These are phyloP conservation scores for Orthosia gothica DNA, from an alignment of 2,888 invertebrate genomes.

Conservation along the genomic window DNA sequence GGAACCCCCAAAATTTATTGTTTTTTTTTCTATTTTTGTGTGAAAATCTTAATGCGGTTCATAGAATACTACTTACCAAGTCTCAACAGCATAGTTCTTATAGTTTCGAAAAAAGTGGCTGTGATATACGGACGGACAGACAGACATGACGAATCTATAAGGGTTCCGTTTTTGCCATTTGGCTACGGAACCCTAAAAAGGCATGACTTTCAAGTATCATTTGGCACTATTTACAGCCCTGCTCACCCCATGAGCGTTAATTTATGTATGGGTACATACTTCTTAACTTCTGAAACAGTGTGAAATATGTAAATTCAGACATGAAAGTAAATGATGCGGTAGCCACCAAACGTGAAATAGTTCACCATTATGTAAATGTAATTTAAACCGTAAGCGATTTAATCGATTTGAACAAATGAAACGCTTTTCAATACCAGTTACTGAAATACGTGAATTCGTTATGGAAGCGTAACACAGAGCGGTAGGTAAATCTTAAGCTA, in stretches of 20 bases:
- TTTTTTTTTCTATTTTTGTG: no score
- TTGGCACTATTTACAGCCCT: slow-evolving; percentile 36
- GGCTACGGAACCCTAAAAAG: no score
- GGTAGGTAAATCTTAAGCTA: slow-evolving; percentile 35
- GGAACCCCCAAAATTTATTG: no score
- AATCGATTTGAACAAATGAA: slow-evolving; percentile 61
- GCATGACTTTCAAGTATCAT: slow-evolving; percentile 50
- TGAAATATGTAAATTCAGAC: slow-evolving; percentile 48
- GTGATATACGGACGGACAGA: no score
- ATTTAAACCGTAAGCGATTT: slow-evolving; percentile 49
- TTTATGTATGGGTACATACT: slow-evolving; percentile 27
- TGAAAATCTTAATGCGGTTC: no score
- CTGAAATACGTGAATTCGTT: slow-evolving; percentile 53
- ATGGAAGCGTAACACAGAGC: slow-evolving; percentile 3
- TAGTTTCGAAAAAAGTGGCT: no score
- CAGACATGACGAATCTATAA: no score
- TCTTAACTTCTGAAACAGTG: slow-evolving; percentile 24
- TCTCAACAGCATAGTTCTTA: no score
- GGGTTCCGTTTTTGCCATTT: no score
- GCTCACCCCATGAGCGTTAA: slow-evolving; percentile 49
- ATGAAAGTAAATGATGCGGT: slow-evolving; percentile 50
- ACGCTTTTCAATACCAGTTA: slow-evolving; percentile 42
- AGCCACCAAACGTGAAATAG: slow-evolving; percentile 52
- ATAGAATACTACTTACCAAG: no score
- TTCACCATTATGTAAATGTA: slow-evolving; percentile 58